Evolutionary conservation across 2,888 invertebrate species (phyloP).

Genomic region (Eumacrocentrus americanus): DNA sequence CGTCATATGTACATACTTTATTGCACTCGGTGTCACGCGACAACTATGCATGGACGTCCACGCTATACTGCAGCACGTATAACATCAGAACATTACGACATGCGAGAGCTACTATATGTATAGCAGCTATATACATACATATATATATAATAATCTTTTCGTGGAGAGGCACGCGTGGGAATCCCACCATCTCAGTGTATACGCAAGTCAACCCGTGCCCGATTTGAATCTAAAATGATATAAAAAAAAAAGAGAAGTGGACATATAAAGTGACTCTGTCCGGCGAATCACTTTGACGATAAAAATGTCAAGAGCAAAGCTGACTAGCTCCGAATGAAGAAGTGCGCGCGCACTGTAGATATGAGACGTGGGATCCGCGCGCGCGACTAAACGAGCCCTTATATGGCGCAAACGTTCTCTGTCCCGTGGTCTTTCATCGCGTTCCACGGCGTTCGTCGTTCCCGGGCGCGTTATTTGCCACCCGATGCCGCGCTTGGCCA

Average conservation of each 20-base stretch:
- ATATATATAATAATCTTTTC: background rate
- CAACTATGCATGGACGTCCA: conserved; percentile 32
- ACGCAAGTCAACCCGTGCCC: background rate
- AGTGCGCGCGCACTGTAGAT: background rate
- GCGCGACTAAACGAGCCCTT: conserved; percentile 34
- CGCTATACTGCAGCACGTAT: background rate
- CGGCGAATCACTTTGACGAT: conserved; percentile 3
- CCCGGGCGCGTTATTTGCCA: background rate
- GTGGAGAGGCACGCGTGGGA: conserved; percentile 11
- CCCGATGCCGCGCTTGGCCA: background rate
- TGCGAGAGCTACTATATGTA: background rate
- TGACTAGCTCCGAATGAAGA: background rate
- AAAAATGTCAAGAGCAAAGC: background rate
- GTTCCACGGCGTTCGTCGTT: conserved; percentile 22
- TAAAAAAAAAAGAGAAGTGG: conserved; percentile 9
- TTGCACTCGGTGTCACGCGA: conserved; percentile 37
- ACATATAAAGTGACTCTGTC: conserved; percentile 28
- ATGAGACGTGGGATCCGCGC: background rate
- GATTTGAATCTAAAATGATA: conserved; percentile 1
- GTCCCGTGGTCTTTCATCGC: conserved; percentile 30
- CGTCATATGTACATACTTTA: no score
- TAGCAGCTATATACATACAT: background rate
- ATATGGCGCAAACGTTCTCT: conserved; percentile 49
- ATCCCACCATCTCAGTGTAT: conserved; percentile 11
- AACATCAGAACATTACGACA: conserved; percentile 1